Evolutionary conservation across 2,113 vertebrate genomes (phyloP).

Genomic region (Gopherus evgoodei): DNA sequence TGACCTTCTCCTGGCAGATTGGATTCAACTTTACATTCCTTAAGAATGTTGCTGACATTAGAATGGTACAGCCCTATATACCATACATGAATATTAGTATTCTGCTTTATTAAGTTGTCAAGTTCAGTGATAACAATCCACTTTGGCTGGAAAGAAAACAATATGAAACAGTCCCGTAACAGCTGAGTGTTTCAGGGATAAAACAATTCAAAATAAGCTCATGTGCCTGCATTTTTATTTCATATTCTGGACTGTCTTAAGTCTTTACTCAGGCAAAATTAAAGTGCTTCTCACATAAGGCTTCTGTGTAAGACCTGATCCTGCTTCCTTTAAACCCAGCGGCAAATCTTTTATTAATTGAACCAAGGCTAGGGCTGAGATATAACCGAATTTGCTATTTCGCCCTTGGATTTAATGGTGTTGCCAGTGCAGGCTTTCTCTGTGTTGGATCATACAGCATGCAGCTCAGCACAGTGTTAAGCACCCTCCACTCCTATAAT

Average conservation of each 20-base stretch:
- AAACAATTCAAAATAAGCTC: slow-evolving; percentile 64
- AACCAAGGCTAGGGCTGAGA: not conserved
- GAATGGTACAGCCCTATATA: slow-evolving; percentile 29
- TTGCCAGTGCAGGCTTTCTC: not conserved
- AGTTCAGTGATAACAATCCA: slow-evolving; percentile 72
- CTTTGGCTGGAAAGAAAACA: slow-evolving; percentile 15
- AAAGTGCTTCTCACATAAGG: not conserved
- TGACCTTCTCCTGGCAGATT: slow-evolving; percentile 78
- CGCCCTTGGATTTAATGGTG: not conserved
- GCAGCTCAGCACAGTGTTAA: not conserved
- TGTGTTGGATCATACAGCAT: not conserved
- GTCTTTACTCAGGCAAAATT: not conserved
- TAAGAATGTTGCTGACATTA: slow-evolving; percentile 64
- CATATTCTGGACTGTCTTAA: not conserved
- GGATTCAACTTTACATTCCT: slow-evolving; percentile 55
- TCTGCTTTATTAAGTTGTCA: slow-evolving; percentile 74
- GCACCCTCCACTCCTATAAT: not conserved
- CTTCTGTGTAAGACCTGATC: not conserved
- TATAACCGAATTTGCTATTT: not conserved
- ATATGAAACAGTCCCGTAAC: slow-evolving; percentile 47
- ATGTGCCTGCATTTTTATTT: slow-evolving; percentile 38
- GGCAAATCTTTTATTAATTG: not conserved
- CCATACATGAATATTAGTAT: slow-evolving; percentile 68
- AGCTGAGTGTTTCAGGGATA: slow-evolving; percentile 60
- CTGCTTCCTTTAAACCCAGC: not conserved